phyloP scores from a whole-genome alignment of 2,888 invertebrate genomes.

The Zaprionus obscuricornis region DNA sequence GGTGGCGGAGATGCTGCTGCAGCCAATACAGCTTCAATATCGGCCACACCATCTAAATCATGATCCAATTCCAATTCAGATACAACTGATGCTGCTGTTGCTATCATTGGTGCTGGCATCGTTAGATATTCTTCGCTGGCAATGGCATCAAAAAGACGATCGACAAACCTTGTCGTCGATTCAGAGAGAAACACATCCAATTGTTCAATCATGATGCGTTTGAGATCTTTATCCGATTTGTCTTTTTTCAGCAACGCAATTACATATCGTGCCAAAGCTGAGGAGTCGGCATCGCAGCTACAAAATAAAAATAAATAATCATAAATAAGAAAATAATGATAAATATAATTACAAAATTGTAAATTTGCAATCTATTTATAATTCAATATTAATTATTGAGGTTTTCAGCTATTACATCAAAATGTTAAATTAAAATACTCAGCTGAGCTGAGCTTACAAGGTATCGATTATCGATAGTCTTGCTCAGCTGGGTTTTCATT shows the following conservation, averaged over 20 bases:
- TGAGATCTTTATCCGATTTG: constrained; percentile 93
- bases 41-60: constrained; percentile 56
- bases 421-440: too few relatives aligned
- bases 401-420: too few relatives aligned
- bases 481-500: background rate
- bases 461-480: too few relatives aligned
- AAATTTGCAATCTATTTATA: too few relatives aligned
- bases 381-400: too few relatives aligned
- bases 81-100: constrained; percentile 19
- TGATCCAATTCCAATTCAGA: constrained; percentile 59
- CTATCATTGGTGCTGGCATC: constrained; percentile 66
- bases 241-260: constrained; percentile 98
- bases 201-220: constrained; percentile 96
- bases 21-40: constrained; percentile 60
- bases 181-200: constrained; percentile 92
- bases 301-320: too few relatives aligned
- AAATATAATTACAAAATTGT: too few relatives aligned
- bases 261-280: constrained; percentile 97
- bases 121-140: constrained; percentile 82
- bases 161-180: constrained; percentile 96
- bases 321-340: too few relatives aligned
- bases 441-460: too few relatives aligned
- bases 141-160: constrained; percentile 87
- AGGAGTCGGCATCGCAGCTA: constrained; percentile 99
- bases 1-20: constrained; percentile 56